phyloP scores from a whole-genome alignment of 1,140 invertebrate genomes.

The Macrobrachium nipponense region DNA sequence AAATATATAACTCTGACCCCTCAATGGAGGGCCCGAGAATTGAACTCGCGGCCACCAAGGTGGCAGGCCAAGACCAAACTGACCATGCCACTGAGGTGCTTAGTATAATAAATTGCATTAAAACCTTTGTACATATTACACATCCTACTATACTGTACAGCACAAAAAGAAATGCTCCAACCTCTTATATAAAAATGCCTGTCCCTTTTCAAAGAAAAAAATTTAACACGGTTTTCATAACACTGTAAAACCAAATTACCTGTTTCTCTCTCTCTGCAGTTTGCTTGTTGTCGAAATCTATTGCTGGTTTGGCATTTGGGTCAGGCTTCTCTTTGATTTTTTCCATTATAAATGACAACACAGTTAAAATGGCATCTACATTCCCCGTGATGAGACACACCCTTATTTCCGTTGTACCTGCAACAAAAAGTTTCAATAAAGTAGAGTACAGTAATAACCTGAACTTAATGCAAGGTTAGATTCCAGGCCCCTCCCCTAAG shows the following conservation, averaged over 20 bases:
- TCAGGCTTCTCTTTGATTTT: constrained; percentile 98
- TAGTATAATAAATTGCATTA: no score
- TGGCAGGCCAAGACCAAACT: no score
- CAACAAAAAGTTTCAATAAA: constrained; percentile 65
- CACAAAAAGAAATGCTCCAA: not conserved
- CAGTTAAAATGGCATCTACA: constrained; percentile 91
- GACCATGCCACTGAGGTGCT: no score
- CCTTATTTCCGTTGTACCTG: constrained; percentile 95
- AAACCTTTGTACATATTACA: no score
- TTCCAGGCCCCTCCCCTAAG: no score
- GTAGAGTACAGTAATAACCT: no score
- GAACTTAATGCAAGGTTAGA: no score
- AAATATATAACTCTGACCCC: no score
- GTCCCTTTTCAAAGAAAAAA: not conserved
- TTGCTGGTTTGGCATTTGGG: constrained; percentile 81
- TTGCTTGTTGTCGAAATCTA: constrained; percentile 71
- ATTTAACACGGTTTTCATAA: not conserved
- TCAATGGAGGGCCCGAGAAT: no score
- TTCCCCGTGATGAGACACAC: constrained; percentile 97
- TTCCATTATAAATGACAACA: constrained; percentile 96
- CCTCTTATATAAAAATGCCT: no score
- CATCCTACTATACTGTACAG: not conserved
- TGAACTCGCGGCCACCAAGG: no score
- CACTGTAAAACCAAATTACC: constrained; percentile 66
- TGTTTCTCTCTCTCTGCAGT: constrained; percentile 74